phyloP scores from a whole-genome alignment of 2,888 invertebrate genomes.

The Brachypalpus laphriformis region DNA sequence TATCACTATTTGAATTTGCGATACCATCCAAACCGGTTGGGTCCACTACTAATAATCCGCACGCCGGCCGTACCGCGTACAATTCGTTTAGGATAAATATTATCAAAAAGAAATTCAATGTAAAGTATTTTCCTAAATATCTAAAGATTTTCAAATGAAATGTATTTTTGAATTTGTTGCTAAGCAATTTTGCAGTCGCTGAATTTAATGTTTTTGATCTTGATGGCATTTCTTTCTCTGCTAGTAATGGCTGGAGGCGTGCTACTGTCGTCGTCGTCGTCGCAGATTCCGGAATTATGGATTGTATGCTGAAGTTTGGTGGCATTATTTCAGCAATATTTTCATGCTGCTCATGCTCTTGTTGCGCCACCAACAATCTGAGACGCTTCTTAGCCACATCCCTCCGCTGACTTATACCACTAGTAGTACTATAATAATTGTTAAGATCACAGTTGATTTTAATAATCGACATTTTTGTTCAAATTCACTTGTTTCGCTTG shows the following conservation, averaged over 20 bases:
- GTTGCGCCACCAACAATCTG: constrained; percentile 38
- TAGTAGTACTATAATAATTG: constrained; percentile 73
- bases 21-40: constrained; percentile 66
- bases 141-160: constrained; percentile 59
- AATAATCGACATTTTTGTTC: constrained; percentile 74
- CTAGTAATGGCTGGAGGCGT: constrained; percentile 52
- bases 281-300: constrained; percentile 25
- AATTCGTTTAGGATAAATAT: constrained; percentile 68
- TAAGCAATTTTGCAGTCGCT: constrained; percentile 27
- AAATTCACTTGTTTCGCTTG: constrained; percentile 31
- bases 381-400: constrained; percentile 74
- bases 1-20: constrained; percentile 63
- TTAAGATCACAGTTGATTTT: constrained; percentile 74
- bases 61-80: constrained; percentile 59
- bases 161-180: constrained; percentile 52
- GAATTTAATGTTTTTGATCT: constrained; percentile 5
- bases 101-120: constrained; percentile 64
- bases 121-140: constrained; percentile 67
- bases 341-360: background rate
- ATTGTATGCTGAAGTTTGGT: constrained; percentile 45
- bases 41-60: constrained; percentile 76
- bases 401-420: constrained; percentile 74
- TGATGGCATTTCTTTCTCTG: constrained; percentile 22
- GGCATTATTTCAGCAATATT: constrained; percentile 5
- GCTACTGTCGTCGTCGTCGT: background rate